phyloP scores from a whole-genome alignment of 2,797 vertebrate genomes.

The Sternarchorhynchus goeldii region DNA sequence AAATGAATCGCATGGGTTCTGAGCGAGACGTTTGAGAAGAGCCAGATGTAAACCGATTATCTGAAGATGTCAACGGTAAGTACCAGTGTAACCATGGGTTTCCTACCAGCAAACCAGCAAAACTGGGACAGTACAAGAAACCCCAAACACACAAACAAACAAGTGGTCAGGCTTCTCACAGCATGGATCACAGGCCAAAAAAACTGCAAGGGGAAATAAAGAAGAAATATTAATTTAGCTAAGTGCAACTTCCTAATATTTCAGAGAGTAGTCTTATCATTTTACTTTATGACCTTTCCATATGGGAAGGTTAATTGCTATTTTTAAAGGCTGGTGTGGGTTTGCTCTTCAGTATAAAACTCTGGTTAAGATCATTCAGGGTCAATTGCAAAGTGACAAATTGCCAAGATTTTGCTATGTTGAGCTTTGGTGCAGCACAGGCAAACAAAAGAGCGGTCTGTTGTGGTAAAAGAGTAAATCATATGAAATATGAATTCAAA shows the following conservation, averaged over 20 bases:
- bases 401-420: not conserved
- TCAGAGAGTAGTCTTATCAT: not conserved
- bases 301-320: slow-evolving; percentile 28
- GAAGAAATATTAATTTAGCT: not conserved
- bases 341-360: not conserved
- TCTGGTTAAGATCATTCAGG: not conserved
- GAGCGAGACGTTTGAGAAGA: slow-evolving; percentile 54
- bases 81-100: slow-evolving; percentile 34
- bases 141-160: not conserved
- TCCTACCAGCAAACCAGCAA: slow-evolving; percentile 49
- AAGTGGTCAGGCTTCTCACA: slow-evolving; percentile 3
- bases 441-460: not conserved
- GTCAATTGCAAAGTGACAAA: slow-evolving; percentile 36
- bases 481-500: not conserved
- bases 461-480: not conserved
- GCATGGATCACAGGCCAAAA: not conserved
- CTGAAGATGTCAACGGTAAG: slow-evolving; percentile 48
- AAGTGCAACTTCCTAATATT: not conserved
- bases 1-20: slow-evolving; percentile 65
- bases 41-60: slow-evolving; percentile 56
- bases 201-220: not conserved
- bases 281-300: not conserved
- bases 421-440: slow-evolving; percentile 6
- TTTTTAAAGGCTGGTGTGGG: slow-evolving; percentile 7
- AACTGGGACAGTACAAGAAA: not conserved